phyloP scores from a whole-genome alignment of 2,113 vertebrate species.

The Penelope pileata region DNA sequence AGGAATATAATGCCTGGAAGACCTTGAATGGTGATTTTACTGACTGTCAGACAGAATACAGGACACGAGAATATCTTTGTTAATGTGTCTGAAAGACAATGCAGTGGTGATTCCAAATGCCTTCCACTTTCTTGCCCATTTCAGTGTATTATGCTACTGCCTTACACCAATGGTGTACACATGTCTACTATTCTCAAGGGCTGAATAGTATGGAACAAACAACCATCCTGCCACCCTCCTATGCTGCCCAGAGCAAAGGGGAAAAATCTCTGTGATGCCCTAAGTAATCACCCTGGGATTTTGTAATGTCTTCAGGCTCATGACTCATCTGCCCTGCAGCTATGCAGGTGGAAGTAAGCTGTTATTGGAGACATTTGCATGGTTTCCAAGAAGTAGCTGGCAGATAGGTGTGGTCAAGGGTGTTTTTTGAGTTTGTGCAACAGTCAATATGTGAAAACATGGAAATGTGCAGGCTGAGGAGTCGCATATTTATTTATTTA shows the following conservation, averaged over 20 bases:
- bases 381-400: slow-evolving; percentile 3
- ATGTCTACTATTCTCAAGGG: neutral
- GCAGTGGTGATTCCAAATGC: neutral
- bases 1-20: neutral
- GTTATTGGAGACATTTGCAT: neutral
- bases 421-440: neutral
- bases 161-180: neutral
- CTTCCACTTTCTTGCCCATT: neutral
- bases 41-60: neutral
- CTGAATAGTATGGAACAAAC: neutral
- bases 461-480: neutral
- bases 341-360: neutral
- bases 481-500: neutral
- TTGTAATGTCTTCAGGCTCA: neutral
- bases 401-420: neutral
- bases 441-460: neutral
- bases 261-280: neutral
- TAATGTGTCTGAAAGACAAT: neutral
- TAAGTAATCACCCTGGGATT: neutral
- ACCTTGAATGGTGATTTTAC: neutral
- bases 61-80: neutral
- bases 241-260: neutral
- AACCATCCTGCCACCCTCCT: neutral
- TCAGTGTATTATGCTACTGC: neutral
- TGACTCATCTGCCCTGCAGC: neutral